phyloP scores from a whole-genome alignment of 2,113 vertebrate species.

The Plotosus lineatus region DNA sequence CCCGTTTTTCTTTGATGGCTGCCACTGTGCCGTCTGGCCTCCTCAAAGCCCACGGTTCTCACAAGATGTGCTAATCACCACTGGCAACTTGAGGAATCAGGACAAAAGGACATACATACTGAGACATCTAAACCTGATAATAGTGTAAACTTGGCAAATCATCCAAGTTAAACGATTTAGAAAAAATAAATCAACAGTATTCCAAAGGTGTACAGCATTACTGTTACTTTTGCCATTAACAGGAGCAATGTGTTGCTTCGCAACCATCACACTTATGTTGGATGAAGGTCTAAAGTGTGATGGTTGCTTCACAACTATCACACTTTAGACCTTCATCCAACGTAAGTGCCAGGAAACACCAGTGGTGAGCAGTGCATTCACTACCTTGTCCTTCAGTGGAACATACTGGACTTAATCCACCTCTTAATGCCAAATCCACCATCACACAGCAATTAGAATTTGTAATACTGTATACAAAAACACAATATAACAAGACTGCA shows the following conservation, averaged over 20 bases:
- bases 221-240: not conserved
- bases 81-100: slow-evolving; percentile 23
- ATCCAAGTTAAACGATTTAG: not conserved
- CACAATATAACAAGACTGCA: no score
- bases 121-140: not conserved
- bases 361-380: no score
- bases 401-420: no score
- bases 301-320: not conserved
- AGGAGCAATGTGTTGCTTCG: not conserved
- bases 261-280: not conserved
- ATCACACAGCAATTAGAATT: no score
- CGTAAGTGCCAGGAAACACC: not conserved
- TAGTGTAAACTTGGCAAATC: not conserved
- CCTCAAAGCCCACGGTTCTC: slow-evolving; percentile 17
- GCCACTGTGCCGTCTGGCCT: slow-evolving; percentile 41
- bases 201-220: not conserved
- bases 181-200: not conserved
- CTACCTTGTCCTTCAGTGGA: no score
- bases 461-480: no score
- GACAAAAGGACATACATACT: slow-evolving; percentile 40
- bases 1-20: slow-evolving; percentile 68
- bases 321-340: not conserved
- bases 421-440: no score
- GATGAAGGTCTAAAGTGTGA: no score
- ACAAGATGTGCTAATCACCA: slow-evolving; percentile 46